A percentile compares a stretch with the other conserved stretches of the same genome.
These are phyloP conservation scores for Suricata suricatta DNA, from an alignment of 2,113 vertebrate species.

Conservation along the genomic window DNA sequence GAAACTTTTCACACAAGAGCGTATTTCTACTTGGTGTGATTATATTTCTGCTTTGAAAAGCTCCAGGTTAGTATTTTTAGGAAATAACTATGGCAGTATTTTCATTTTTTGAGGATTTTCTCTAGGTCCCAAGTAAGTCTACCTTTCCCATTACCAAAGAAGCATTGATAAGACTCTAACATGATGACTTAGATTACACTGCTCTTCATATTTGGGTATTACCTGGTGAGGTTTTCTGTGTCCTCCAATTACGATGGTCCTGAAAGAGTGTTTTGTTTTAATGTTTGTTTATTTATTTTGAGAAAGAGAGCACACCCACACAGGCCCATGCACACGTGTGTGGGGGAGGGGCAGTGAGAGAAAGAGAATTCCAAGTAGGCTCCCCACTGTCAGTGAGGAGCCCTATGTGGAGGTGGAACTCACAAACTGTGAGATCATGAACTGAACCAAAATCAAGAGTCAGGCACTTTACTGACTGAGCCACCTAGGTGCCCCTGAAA, in stretches of 20 bases:
- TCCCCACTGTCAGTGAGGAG: too few species aligned
- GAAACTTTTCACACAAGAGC: background rate
- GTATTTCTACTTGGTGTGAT: background rate
- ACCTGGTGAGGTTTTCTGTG: background rate
- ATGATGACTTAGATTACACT: background rate
- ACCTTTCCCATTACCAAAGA: background rate
- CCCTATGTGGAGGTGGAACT: too few species aligned
- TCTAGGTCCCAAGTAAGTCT: background rate
- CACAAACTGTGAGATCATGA: too few species aligned
- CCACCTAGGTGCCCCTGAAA: background rate
- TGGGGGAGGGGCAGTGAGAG: too few species aligned
- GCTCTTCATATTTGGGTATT: background rate
- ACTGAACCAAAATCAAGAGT: too few species aligned
- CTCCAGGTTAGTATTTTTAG: background rate
- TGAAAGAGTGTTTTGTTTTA: background rate
- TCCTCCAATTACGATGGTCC: background rate
- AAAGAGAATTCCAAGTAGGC: too few species aligned
- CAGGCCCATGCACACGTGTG: too few species aligned
- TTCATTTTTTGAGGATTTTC: background rate
- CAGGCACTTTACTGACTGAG: too few species aligned
- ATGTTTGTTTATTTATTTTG: too few species aligned
- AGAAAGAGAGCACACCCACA: too few species aligned
- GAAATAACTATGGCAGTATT: background rate
- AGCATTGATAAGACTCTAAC: background rate
- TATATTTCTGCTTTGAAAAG: background rate